phyloP scores from a whole-genome alignment of 2,113 vertebrate genomes.

The Diphyllodes magnificus region DNA sequence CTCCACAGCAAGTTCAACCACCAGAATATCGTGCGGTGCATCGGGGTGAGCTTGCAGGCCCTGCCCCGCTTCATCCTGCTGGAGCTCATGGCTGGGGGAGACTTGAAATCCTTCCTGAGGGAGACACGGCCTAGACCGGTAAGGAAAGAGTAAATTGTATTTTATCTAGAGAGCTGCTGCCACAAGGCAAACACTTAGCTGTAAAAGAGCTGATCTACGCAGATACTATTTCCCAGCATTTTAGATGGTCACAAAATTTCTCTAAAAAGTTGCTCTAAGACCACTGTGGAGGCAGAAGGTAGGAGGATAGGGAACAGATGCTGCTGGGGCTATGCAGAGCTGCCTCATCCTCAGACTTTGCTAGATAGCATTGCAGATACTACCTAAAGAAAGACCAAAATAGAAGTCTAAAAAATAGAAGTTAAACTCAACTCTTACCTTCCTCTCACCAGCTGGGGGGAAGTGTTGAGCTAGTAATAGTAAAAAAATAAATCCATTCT shows the following conservation, averaged over 20 bases:
- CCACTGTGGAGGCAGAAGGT: not conserved
- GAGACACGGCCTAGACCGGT: conserved; percentile 92
- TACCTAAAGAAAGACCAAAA: not conserved
- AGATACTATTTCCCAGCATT: not conserved
- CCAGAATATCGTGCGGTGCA: conserved; percentile 96
- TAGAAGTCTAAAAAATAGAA: not conserved
- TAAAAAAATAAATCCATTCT: not conserved
- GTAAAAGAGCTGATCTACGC: not conserved
- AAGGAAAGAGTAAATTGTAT: conserved; percentile 50
- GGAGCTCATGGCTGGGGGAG: conserved; percentile 96
- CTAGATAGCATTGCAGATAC: not conserved
- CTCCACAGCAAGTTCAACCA: conserved; percentile 94
- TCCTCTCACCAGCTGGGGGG: not conserved
- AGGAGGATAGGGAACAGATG: not conserved
- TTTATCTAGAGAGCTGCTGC: not conserved
- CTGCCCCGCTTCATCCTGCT: conserved; percentile 95
- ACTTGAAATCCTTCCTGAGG: conserved; percentile 93
- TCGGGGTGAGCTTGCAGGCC: conserved; percentile 93
- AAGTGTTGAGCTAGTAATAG: not conserved
- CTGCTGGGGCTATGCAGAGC: not conserved
- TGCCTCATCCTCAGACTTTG: not conserved
- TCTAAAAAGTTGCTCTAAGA: not conserved
- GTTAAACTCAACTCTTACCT: not conserved
- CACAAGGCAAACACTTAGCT: not conserved
- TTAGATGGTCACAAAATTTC: not conserved